These are phyloP conservation scores for Phengaris arion DNA, from an alignment of 2,888 invertebrate species.

Conservation along the genomic window DNA sequence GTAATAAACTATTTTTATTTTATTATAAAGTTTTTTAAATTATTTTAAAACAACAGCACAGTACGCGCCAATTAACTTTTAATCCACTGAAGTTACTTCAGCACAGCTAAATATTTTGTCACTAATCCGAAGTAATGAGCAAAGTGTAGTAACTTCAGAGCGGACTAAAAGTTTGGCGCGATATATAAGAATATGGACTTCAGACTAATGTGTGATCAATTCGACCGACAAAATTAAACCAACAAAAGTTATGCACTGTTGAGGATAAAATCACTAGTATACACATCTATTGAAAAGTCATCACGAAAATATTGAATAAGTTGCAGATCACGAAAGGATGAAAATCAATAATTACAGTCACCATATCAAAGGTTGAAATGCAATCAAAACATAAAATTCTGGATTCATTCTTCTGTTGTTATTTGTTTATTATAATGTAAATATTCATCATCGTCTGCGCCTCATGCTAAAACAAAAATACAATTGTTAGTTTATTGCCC, in stretches of 20 bases:
- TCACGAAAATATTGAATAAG: not conserved
- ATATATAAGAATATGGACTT: no score
- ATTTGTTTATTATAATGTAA: not conserved
- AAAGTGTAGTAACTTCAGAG: not conserved
- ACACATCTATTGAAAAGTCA: not conserved
- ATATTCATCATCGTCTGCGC: not conserved
- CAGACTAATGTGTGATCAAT: no score
- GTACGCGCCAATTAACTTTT: no score
- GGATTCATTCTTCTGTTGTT: not conserved
- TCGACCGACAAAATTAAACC: not conserved
- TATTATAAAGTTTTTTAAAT: no score
- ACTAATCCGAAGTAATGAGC: no score
- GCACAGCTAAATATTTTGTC: no score
- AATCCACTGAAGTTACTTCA: no score
- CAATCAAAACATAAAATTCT: not conserved
- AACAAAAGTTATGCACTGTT: not conserved
- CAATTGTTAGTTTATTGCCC: no score
- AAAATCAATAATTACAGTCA: slow-evolving; percentile 4
- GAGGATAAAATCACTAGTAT: not conserved
- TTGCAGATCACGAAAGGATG: not conserved
- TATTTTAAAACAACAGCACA: no score
- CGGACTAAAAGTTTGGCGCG: not conserved
- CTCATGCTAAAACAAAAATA: slow-evolving; percentile 8
- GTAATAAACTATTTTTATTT: no score
- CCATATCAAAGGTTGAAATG: not conserved